Evolutionary conservation across 2,888 invertebrate genomes (phyloP).

Genomic region (Papilio demoleus): DNA sequence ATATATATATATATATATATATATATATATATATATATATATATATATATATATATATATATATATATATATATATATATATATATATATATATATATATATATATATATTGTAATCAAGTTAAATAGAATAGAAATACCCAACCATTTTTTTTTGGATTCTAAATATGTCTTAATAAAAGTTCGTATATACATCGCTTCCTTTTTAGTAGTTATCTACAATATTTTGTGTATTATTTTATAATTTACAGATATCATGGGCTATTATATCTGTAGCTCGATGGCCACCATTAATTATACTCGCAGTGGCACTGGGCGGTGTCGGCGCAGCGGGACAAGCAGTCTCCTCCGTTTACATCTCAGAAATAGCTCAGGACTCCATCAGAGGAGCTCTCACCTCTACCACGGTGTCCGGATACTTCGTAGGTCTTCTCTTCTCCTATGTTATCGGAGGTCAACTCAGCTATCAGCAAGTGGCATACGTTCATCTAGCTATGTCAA

Average conservation of each 20-base stretch:
- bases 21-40: too few species aligned
- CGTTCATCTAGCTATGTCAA: conserved; percentile 57
- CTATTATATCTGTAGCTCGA: conserved; percentile 61
- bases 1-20: too few species aligned
- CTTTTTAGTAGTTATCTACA: neutral
- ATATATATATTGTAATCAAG: too few species aligned
- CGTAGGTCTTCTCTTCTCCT: conserved; percentile 65
- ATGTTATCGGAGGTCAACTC: conserved; percentile 63
- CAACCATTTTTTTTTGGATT: too few species aligned
- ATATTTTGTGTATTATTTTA: neutral
- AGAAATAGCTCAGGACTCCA: conserved; percentile 70
- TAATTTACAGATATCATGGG: conserved; percentile 65
- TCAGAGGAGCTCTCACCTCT: conserved; percentile 68
- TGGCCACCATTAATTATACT: conserved; percentile 60
- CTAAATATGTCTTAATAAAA: too few species aligned
- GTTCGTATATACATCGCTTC: too few species aligned
- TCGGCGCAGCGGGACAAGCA: conserved; percentile 71
- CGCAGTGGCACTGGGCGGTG: conserved; percentile 60
- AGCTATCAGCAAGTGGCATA: conserved; percentile 63
- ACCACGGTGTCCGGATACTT: conserved; percentile 63
- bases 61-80: too few species aligned
- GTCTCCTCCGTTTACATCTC: conserved; percentile 69
- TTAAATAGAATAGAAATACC: too few species aligned
- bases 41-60: too few species aligned
- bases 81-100: too few species aligned